These are phyloP conservation scores for Myanophis thanlyinensis DNA, from an alignment of 2,113 vertebrate genomes.

Conservation along the genomic window DNA sequence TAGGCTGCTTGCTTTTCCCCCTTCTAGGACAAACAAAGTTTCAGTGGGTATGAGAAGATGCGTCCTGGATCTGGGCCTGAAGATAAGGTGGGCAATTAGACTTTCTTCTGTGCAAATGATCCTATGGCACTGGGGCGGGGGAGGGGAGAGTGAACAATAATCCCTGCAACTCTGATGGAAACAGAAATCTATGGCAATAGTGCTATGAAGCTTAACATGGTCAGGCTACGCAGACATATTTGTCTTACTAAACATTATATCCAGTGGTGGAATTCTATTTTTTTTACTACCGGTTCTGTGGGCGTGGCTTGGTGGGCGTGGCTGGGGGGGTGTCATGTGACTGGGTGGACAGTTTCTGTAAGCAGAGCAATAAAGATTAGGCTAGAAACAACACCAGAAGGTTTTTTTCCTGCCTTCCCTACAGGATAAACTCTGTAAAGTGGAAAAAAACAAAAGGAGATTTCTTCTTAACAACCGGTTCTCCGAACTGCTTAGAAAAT, in stretches of 20 bases:
- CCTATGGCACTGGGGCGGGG: background rate
- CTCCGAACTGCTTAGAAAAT: too few species aligned
- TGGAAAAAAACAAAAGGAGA: too few species aligned
- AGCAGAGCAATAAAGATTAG: too few species aligned
- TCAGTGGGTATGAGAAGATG: background rate
- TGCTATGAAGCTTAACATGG: background rate
- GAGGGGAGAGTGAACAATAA: background rate
- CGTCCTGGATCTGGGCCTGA: background rate
- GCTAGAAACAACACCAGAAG: too few species aligned
- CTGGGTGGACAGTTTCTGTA: too few species aligned
- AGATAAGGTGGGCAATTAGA: background rate
- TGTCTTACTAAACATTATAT: background rate
- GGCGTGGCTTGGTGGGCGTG: too few species aligned
- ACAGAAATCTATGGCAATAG: background rate
- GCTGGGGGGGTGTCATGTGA: too few species aligned
- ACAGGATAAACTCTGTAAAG: too few species aligned
- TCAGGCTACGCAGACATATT: background rate
- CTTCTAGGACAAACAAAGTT: background rate
- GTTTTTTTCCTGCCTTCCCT: too few species aligned
- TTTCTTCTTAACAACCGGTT: too few species aligned
- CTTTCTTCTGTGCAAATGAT: background rate
- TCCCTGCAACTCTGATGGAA: background rate
- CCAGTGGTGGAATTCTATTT: too few species aligned
- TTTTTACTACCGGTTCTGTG: too few species aligned
- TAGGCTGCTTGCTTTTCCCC: background rate